These are phyloP conservation scores for Shargacucullia verbasci DNA, from an alignment of 2,888 invertebrate genomes.

Conservation along the genomic window DNA sequence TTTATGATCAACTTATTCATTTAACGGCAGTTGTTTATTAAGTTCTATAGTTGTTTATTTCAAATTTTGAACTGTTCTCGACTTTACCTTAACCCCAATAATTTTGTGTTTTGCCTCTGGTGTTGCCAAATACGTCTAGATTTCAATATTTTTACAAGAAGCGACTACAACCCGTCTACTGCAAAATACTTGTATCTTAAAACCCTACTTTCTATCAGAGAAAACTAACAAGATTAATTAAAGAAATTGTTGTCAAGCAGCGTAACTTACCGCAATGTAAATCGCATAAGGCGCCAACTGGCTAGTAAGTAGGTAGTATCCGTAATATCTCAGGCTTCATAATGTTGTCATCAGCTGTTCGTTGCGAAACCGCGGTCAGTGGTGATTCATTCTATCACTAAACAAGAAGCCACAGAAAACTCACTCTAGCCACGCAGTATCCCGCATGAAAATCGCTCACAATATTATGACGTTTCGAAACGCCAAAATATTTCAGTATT, in stretches of 20 bases:
- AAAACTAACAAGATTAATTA: conserved; percentile 20
- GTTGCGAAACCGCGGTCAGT: conserved; percentile 52
- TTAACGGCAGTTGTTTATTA: too few species aligned
- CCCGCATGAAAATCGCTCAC: too few species aligned
- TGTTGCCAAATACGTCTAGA: too few species aligned
- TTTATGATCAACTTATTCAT: too few species aligned
- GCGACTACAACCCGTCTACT: too few species aligned
- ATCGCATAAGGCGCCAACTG: conserved; percentile 23
- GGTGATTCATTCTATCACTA: conserved; percentile 47
- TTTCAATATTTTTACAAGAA: too few species aligned
- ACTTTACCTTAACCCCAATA: too few species aligned
- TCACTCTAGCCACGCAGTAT: conserved; percentile 8
- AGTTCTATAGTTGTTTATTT: too few species aligned
- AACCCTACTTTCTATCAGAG: conserved; percentile 23
- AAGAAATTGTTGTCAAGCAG: conserved; percentile 28
- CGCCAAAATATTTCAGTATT: too few species aligned
- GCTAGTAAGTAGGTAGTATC: conserved; percentile 25
- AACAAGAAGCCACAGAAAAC: conserved; percentile 28
- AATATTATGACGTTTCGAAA: too few species aligned
- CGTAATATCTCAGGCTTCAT: conserved; percentile 40
- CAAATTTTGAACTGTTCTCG: too few species aligned
- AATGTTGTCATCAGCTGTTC: conserved; percentile 51
- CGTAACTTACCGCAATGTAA: conserved; percentile 30
- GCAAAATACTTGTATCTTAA: neutral
- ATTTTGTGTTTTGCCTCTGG: too few species aligned